Percentiles rank a stretch among this genome's conserved stretches.
Conservation (phyloP, 1,140 invertebrate species). For the Ctenoplectra terminalis region DNA sequence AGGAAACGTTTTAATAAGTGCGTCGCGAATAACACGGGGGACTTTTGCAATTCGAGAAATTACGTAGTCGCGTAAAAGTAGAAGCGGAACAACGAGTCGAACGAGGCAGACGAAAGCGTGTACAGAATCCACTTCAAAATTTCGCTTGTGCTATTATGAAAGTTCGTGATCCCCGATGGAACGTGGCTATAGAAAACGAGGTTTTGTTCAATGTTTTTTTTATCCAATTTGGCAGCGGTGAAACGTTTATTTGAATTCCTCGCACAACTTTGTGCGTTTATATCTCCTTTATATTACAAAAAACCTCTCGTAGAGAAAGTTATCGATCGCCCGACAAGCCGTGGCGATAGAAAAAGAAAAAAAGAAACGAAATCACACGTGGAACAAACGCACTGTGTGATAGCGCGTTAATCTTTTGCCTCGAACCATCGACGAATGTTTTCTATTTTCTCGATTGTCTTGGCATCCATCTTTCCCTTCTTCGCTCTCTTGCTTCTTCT, state of each 20-base stretch:
- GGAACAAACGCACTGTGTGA: not conserved
- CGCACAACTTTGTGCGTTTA: constrained; percentile 11
- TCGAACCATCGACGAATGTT: constrained; percentile 27
- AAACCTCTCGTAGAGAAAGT: constrained; percentile 8
- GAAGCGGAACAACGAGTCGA: not conserved
- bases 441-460: constrained; percentile 40
- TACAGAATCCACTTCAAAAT: not conserved
- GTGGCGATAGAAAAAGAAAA: not conserved
- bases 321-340: constrained; percentile 11
- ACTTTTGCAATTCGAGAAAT: constrained; percentile 43
- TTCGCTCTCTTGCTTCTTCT: not conserved
- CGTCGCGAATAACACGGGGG: not conserved
- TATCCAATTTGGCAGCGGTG: constrained; percentile 2
- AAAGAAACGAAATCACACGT: not conserved
- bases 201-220: no score
- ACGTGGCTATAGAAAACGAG: no score
- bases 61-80: not conserved
- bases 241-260: constrained; percentile 42
- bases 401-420: constrained; percentile 23
- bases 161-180: constrained; percentile 14
- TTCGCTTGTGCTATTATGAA: constrained; percentile 22
- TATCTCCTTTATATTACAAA: constrained; percentile 9
- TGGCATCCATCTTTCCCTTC: constrained; percentile 12
- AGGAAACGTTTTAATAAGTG: constrained; percentile 44
- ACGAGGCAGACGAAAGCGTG: not conserved